A percentile compares a stretch with the other conserved stretches of the same genome.
These are phyloP conservation scores for Drosophila histrio DNA, from an alignment of 2,888 invertebrate species.

Conservation along the genomic window DNA sequence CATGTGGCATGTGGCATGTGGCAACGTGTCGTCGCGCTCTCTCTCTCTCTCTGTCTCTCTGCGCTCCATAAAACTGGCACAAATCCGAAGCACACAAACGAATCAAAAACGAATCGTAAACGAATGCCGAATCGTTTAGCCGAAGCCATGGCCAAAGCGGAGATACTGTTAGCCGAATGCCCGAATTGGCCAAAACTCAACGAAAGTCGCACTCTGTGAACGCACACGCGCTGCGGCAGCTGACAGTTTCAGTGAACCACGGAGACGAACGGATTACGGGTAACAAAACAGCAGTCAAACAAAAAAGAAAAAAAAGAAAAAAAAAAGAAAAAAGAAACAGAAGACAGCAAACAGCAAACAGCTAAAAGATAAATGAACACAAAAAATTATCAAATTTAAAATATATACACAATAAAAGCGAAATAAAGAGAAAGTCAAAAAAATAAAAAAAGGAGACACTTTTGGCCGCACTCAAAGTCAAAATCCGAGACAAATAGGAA, in stretches of 20 bases:
- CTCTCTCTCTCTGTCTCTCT: not conserved
- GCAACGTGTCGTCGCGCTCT: too few species aligned
- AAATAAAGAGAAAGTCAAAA: not conserved
- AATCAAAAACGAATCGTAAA: not conserved
- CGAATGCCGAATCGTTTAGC: not conserved
- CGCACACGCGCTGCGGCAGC: slow-evolving; percentile 80
- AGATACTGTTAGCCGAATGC: slow-evolving; percentile 7
- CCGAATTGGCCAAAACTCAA: slow-evolving; percentile 64
- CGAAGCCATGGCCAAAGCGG: not conserved
- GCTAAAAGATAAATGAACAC: not conserved
- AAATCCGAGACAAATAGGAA: not conserved
- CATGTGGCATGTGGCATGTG: slow-evolving; percentile 30
- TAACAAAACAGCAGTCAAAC: slow-evolving; percentile 60
- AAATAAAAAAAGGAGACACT: not conserved
- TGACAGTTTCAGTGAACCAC: slow-evolving; percentile 85
- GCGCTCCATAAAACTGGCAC: slow-evolving; percentile 52
- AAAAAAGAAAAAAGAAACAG: slow-evolving; percentile 2
- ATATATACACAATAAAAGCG: not conserved
- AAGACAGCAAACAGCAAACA: too few species aligned
- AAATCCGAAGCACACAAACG: slow-evolving; percentile 27
- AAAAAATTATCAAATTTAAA: slow-evolving; percentile 1
- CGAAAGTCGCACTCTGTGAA: slow-evolving; percentile 81
- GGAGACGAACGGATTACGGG: slow-evolving; percentile 85
- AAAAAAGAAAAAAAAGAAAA: not conserved
- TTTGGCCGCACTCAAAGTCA: slow-evolving; percentile 15